Conservation (phyloP, 2,888 invertebrate genomes). For the Dione vanillae region DNA sequence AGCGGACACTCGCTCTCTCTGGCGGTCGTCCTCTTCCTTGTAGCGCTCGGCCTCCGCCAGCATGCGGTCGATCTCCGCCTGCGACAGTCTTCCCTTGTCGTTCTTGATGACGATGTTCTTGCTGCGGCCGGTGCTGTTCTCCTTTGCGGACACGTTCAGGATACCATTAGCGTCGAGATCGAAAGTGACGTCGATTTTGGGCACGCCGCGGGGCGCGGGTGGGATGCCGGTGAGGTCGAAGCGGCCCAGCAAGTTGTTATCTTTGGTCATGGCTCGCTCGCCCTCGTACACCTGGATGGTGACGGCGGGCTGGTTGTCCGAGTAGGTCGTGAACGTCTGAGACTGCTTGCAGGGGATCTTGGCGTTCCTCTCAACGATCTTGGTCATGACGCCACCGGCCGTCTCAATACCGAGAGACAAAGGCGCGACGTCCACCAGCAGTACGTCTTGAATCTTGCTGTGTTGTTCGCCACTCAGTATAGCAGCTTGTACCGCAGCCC, state of each 20-base stretch:
- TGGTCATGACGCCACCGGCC: neutral
- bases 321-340: neutral
- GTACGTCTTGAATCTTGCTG: slow-evolving; percentile 81
- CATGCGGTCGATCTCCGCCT: slow-evolving; percentile 94
- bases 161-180: slow-evolving; percentile 92
- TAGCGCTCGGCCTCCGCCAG: slow-evolving; percentile 89
- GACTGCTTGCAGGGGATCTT: neutral
- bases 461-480: neutral
- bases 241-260: slow-evolving; percentile 50
- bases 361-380: neutral
- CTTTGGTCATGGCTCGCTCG: slow-evolving; percentile 68
- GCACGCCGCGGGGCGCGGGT: slow-evolving; percentile 87
- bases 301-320: neutral
- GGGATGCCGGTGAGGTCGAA: slow-evolving; percentile 88
- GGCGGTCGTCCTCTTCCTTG: slow-evolving; percentile 88
- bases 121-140: slow-evolving; percentile 86
- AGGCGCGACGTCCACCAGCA: slow-evolving; percentile 85
- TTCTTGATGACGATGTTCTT: slow-evolving; percentile 93
- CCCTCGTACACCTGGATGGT: slow-evolving; percentile 85
- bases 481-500: slow-evolving; percentile 88
- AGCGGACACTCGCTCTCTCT: slow-evolving; percentile 86
- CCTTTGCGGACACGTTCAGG: slow-evolving; percentile 92
- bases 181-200: slow-evolving; percentile 89
- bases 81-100: slow-evolving; percentile 92
- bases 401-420: slow-evolving; percentile 34